phyloP scores from a whole-genome alignment of 2,888 invertebrate species.

The Ephialtes manifestator region DNA sequence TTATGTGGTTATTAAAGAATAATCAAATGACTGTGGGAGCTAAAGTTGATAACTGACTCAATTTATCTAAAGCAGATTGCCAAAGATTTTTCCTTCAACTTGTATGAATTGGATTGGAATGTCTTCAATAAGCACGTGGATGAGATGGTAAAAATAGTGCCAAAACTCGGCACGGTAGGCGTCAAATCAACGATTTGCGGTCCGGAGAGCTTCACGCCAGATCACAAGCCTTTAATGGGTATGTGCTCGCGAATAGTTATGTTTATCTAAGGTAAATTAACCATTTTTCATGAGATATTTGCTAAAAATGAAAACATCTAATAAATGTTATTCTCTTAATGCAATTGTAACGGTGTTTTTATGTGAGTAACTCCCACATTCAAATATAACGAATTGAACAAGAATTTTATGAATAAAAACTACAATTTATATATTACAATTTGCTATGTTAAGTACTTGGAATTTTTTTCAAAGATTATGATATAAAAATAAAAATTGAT shows the following conservation, averaged over 20 bases:
- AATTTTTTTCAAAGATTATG: too few relatives aligned
- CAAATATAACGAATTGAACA: neutral
- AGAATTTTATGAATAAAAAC: neutral
- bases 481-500: too few relatives aligned
- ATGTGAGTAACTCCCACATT: neutral
- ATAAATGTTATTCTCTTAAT: neutral
- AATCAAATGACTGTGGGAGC: neutral
- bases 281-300: neutral
- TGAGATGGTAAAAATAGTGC: conserved; percentile 91
- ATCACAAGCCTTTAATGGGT: conserved; percentile 95
- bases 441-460: neutral
- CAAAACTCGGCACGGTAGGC: conserved; percentile 91
- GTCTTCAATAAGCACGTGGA: conserved; percentile 93
- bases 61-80: conserved; percentile 87
- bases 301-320: neutral
- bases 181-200: conserved; percentile 96
- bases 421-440: neutral
- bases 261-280: neutral
- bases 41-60: neutral
- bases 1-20: neutral
- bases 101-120: conserved; percentile 96
- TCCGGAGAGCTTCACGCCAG: conserved; percentile 96
- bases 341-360: neutral
- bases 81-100: conserved; percentile 92
- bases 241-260: conserved; percentile 2